Evolutionary conservation across 2,113 vertebrate species (phyloP).

Genomic region (Brevimyrus niger): DNA sequence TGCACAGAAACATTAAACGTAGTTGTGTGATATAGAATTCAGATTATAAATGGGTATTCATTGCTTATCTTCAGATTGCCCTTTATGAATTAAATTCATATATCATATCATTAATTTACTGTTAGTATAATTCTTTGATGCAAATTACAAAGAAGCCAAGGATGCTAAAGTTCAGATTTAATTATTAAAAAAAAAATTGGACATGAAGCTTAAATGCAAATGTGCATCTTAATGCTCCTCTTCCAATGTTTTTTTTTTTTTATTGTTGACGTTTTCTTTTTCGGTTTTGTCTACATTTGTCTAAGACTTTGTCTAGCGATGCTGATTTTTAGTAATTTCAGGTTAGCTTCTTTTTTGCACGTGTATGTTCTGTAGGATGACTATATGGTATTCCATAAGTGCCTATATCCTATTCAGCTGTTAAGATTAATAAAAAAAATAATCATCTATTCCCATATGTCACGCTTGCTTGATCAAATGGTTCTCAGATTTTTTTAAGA

Average conservation of each 20-base stretch:
- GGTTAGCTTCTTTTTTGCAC: neutral
- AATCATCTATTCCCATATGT: constrained; percentile 40
- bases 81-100: neutral
- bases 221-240: neutral
- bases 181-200: no score
- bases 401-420: constrained; percentile 18
- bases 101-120: neutral
- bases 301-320: neutral
- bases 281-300: neutral
- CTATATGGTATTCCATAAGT: neutral
- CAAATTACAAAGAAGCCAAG: neutral
- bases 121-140: neutral
- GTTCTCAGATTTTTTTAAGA: constrained; percentile 44
- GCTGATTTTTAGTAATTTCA: neutral
- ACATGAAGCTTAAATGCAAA: neutral
- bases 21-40: neutral
- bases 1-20: neutral
- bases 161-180: neutral
- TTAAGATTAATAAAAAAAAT: no score
- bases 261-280: neutral
- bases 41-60: neutral
- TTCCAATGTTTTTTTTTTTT: neutral
- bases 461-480: constrained; percentile 37
- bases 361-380: neutral
- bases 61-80: neutral